Base-by-base conservation (phyloP, 2,113 vertebrate genomes). In the Bos indicus region DNA sequence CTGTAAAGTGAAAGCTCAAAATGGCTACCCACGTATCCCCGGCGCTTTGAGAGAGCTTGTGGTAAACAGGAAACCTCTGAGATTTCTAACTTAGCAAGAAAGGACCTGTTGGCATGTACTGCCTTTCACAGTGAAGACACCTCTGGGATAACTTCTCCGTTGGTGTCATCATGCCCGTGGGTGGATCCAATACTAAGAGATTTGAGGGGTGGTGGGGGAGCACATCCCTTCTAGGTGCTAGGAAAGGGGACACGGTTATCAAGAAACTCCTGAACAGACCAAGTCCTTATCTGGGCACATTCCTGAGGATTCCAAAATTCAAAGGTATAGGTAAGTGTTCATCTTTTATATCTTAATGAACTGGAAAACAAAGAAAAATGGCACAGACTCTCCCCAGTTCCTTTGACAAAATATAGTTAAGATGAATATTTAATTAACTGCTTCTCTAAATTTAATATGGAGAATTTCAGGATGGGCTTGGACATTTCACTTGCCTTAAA, bases 401-500 rank as follows among this genome's bases (percentile, higher is more conserved):
- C 51, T 90, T 96, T 60, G 2, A 83, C 96, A 88, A 95, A 62
- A 86, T 51, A 5, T 30, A 86, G 30, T 30, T 62, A 67, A 43
- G 12, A 78, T 78, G 36, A 94, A 43, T 80, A 85, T 57, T 88
- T 83, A 74, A 51, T 40, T 59, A 88, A 57, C 51, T 77, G 5
- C 52, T 94, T 92, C 77, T 74, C 36, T 92, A 89, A 96, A 91
- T 43, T 83, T 90, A 88, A 48, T 71, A 59, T 9, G 48, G 7
- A 51, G 77, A 96, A 82, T 94, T 96, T 95, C 74, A 97, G 56
- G 48, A 86, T 78, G 19, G 54, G 77, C 25, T 88, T 36, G 30
- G 81, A 93, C 23, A 97, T 33, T 90, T 62, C 52, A 91, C 33
- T 84, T 89, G 46, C 54, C 19, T 97, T 91, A 97, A 88, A 92